Percentiles rank a stretch among this genome's conserved stretches.
These are phyloP conservation scores for Thecophora atra DNA, from an alignment of 2,888 invertebrate species.

Conservation along the genomic window DNA sequence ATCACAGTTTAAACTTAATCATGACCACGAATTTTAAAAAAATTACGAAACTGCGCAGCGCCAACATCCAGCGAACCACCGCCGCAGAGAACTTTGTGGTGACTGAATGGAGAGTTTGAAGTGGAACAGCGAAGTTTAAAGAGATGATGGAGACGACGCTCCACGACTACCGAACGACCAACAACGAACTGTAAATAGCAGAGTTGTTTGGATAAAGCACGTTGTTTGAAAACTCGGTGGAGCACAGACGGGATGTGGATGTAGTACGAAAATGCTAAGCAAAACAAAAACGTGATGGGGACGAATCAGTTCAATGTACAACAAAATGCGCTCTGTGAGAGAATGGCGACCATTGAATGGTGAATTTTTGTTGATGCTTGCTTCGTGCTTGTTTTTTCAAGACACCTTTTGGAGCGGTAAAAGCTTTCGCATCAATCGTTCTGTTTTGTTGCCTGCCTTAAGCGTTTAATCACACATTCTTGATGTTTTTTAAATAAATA, in stretches of 20 bases:
- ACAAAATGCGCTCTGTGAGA: background rate
- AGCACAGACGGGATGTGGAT: no score
- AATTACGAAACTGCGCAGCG: slow-evolving; percentile 6
- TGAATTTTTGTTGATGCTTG: background rate
- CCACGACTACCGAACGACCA: no score
- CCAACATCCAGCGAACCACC: no score
- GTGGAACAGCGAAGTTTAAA: background rate
- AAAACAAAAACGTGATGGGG: slow-evolving; percentile 25
- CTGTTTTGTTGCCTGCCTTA: no score
- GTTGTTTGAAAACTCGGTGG: no score
- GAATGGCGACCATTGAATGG: background rate
- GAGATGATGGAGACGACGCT: no score
- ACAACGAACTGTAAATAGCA: background rate
- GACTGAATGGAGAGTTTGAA: slow-evolving; percentile 18
- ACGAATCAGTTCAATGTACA: background rate
- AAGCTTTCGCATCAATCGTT: no score
- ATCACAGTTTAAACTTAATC: slow-evolving; percentile 17
- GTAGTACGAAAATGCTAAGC: slow-evolving; percentile 11
- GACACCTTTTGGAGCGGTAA: no score
- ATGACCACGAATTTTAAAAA: background rate
- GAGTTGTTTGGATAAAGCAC: background rate
- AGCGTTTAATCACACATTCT: no score
- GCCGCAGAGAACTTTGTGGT: slow-evolving; percentile 20
- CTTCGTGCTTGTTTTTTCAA: background rate
- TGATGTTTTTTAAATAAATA: no score